Percentiles rank a stretch among this genome's conserved stretches.
These are phyloP conservation scores for Alitta virens DNA, from an alignment of 2,888 invertebrate genomes.

Conservation along the genomic window DNA sequence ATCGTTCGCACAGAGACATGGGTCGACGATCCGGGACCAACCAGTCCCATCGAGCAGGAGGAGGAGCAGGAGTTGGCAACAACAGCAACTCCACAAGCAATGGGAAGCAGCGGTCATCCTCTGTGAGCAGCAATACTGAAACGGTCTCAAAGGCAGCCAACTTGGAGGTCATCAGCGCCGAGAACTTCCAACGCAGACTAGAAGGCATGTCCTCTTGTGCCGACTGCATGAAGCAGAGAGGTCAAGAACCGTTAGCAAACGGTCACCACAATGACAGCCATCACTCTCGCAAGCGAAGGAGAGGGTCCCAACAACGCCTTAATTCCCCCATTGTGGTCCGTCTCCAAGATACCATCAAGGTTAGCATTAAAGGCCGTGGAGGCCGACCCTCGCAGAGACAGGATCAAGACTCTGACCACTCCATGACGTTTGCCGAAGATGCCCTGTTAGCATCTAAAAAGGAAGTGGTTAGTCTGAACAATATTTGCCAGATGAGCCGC, in stretches of 20 bases:
- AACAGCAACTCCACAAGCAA: not conserved
- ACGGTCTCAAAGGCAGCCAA: conserved; percentile 12
- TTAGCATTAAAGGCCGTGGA: conserved; percentile 14
- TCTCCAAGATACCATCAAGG: conserved; percentile 26
- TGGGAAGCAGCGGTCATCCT: not conserved
- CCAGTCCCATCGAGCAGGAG: too few species aligned
- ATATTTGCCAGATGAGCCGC: not conserved
- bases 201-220: conserved; percentile 43
- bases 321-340: conserved; percentile 27
- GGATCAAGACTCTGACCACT: conserved; percentile 17
- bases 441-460: conserved; percentile 4
- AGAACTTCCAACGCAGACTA: conserved; percentile 36
- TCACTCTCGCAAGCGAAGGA: not conserved
- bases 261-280: too few species aligned
- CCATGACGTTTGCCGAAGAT: conserved; percentile 6
- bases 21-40: too few species aligned
- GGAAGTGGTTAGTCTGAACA: not conserved
- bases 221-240: conserved; percentile 45
- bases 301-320: conserved; percentile 3
- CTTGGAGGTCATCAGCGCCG: conserved; percentile 42
- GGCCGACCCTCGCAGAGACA: conserved; percentile 4
- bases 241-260: conserved; percentile 5
- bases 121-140: not conserved
- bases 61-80: not conserved
- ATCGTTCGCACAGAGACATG: too few species aligned